Conservation (phyloP, 2,797 vertebrate species). For the Ambastaia sidthimunki region DNA sequence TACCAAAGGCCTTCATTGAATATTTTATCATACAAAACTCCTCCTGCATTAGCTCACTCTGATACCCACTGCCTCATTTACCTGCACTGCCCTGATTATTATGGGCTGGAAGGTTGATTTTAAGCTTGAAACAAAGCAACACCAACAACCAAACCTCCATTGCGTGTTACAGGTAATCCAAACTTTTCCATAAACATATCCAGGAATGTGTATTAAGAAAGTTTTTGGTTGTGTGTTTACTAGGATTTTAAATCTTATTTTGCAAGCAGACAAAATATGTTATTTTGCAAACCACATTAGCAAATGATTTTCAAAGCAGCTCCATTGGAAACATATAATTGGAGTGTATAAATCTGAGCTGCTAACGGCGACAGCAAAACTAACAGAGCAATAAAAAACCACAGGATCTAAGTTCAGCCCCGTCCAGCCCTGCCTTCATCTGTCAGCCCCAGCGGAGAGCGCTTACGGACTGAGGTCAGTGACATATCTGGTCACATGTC, state of each 20-base stretch:
- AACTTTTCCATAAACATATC: no score
- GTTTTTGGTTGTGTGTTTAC: no score
- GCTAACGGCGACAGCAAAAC: neutral
- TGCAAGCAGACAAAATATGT: slow-evolving; percentile 14
- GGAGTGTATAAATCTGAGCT: neutral
- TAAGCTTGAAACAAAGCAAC: slow-evolving; percentile 1
- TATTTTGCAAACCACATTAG: slow-evolving; percentile 23
- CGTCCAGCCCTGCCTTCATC: neutral
- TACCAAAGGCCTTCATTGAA: slow-evolving; percentile 72
- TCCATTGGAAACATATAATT: neutral
- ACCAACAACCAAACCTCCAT: slow-evolving; percentile 19
- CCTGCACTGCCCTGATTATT: slow-evolving; percentile 9
- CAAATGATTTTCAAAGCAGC: slow-evolving; percentile 1
- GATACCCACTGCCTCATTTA: slow-evolving; percentile 59
- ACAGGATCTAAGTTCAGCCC: slow-evolving; percentile 2
- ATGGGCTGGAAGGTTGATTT: neutral
- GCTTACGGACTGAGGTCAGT: neutral
- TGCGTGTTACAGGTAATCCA: neutral
- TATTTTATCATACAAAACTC: slow-evolving; percentile 62
- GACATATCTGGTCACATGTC: neutral
- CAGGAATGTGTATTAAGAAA: no score
- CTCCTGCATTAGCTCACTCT: slow-evolving; percentile 37
- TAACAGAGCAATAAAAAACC: neutral
- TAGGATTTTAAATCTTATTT: neutral
- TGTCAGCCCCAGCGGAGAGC: neutral